Base-by-base conservation (phyloP, 1,140 invertebrate species). In the Trichonephila inaurata region DNA sequence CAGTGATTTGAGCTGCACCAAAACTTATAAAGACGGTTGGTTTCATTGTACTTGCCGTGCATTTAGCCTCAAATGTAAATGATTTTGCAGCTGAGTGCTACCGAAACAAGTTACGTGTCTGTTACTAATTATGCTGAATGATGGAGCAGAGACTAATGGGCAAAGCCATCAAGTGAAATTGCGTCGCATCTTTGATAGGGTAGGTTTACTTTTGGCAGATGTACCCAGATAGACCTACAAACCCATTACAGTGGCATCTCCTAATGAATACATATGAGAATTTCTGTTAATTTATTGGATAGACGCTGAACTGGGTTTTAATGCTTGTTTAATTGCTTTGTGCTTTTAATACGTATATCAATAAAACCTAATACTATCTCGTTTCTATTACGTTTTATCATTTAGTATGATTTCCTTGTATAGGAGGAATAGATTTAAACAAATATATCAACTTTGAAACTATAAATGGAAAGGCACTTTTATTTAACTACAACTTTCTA, bases 171-270 rank as follows among this genome's bases (percentile, higher is more conserved):
- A 77, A 77, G 33, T 77, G 72, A 77, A 77, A 77, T 77, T 77
- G 72, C 72, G 28, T 77, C 72, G 72, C 72, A 77, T 77, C 72
- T 77, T 77, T 77, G 72, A 77, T 77, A 77, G 72, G 72, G 33
- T 77, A 77, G 72, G 72, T 77, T 77, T 77, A 77, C 72, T 77
- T 77, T 77, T 77, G 72, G 72, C 72, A 77, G 72, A 40, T 77
- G 72, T 40, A 19, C 18, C 16, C 72, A 77, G 72, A 77, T 77
- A 77, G 33, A 77, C 72, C 72, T 24, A 77, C 72, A 77, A 77
- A 77, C 72, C 72, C 72, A 77, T 77, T 77, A 77, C 28, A 40
- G 72, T 40, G 72, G 72, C 72, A 77, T 69, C 21, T 18, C 28
- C 72, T 77, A 77, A 77, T 77, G 72, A 77, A 77, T 77, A 77